Conservation (phyloP, 2,113 vertebrate genomes). For the Myrmophylax atrothorax region DNA sequence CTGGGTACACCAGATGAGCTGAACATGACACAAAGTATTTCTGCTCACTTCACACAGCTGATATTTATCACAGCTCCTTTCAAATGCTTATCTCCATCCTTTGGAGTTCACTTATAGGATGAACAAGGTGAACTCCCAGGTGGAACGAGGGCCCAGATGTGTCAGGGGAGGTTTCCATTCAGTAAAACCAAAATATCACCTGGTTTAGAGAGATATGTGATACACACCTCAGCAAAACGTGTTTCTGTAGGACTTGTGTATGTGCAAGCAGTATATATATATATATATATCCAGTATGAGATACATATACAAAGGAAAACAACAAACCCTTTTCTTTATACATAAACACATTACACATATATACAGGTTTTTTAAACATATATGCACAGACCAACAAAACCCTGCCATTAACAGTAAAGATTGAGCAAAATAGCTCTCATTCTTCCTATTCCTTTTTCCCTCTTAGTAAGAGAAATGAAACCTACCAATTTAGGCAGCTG, state of each 20-base stretch:
- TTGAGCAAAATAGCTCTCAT: neutral
- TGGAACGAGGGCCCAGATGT: neutral
- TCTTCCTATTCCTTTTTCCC: neutral
- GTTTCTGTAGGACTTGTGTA: neutral
- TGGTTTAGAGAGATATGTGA: neutral
- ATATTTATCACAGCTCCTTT: constrained; percentile 56
- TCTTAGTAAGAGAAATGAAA: neutral
- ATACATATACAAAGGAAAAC: neutral
- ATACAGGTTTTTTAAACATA: neutral
- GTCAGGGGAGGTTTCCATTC: constrained; percentile 18
- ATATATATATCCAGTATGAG: neutral
- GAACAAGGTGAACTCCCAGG: constrained; percentile 40
- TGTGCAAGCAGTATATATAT: neutral
- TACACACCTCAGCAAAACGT: neutral
- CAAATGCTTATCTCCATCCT: constrained; percentile 50
- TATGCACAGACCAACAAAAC: neutral
- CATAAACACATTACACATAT: no score
- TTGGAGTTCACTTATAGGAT: neutral
- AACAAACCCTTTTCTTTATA: neutral
- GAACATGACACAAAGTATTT: constrained; percentile 6
- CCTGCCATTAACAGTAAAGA: neutral
- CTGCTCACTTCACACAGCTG: constrained; percentile 48
- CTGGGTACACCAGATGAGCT: neutral
- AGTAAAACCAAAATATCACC: constrained; percentile 14
- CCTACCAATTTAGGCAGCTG: neutral